Evolutionary conservation across 2,888 invertebrate genomes (phyloP).

Genomic region (Bedellia somnulentella): DNA sequence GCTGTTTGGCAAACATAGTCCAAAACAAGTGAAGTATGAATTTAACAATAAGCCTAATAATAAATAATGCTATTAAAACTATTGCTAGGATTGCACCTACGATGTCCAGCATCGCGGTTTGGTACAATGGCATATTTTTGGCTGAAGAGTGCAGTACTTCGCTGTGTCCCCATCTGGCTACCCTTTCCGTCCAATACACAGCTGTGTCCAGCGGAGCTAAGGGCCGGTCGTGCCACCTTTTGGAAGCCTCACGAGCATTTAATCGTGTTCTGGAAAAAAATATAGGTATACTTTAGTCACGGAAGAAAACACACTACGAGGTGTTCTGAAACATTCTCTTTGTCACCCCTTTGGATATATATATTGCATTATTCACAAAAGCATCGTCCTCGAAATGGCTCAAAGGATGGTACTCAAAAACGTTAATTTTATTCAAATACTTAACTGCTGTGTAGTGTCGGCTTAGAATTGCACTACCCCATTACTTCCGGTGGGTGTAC

Average conservation of each 20-base stretch:
- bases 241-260: conserved; percentile 41
- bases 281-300: no score
- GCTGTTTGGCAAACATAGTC: background rate
- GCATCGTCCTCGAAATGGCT: no score
- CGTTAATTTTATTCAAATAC: no score
- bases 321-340: no score
- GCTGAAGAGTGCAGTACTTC: conserved; percentile 29
- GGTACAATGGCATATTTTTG: conserved; percentile 20
- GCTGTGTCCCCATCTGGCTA: conserved; percentile 40
- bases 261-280: conserved; percentile 32
- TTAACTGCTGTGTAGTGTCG: no score
- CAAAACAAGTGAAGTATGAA: background rate
- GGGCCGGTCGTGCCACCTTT: conserved; percentile 53
- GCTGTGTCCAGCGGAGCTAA: conserved; percentile 56
- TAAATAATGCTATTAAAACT: background rate
- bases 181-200: conserved; percentile 61
- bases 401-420: no score
- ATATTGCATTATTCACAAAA: no score
- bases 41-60: background rate
- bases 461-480: no score
- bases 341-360: no score
- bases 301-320: no score
- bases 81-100: background rate
- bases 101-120: conserved; percentile 4
- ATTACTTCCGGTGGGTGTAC: no score